Evolutionary conservation across 2,113 vertebrate species (phyloP).

Genomic region (Atlantisia rogersi): DNA sequence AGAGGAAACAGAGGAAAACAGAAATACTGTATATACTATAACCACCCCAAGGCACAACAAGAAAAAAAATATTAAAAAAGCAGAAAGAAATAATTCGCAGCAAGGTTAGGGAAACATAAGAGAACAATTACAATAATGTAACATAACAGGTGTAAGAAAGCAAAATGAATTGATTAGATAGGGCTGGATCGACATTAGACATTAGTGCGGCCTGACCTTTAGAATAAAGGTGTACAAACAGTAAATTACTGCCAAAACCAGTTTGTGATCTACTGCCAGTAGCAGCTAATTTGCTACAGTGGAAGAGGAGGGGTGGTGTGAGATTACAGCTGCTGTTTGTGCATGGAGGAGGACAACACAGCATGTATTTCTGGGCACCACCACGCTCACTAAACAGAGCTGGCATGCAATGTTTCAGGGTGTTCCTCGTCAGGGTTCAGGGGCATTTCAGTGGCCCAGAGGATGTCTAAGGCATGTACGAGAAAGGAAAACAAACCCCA

Average conservation of each 20-base stretch:
- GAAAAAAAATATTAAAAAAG: background rate
- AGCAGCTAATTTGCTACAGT: conserved; percentile 42
- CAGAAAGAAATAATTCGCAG: conserved; percentile 15
- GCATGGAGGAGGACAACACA: background rate
- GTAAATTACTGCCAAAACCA: conserved; percentile 55
- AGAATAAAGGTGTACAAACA: conserved; percentile 45
- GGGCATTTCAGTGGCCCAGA: background rate
- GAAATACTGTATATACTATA: background rate
- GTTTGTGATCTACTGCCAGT: conserved; percentile 38
- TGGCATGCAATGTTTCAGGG: background rate
- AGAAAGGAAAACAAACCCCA: background rate
- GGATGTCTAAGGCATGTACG: background rate
- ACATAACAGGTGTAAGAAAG: background rate
- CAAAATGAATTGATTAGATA: conserved; percentile 6
- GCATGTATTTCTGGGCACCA: background rate
- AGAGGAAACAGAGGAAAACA: background rate
- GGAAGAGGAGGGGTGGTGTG: background rate
- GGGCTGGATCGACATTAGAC: background rate
- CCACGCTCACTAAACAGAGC: background rate
- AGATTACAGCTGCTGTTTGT: conserved; percentile 35
- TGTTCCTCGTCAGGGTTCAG: background rate
- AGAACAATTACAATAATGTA: conserved; percentile 2
- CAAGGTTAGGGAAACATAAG: background rate
- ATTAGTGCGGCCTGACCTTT: background rate
- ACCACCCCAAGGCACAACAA: background rate